Evolutionary conservation across 92 coral and sea anemone genomes (phyloP), one percentile per base, ranked within the genome.

Genomic region (Chrysogorgia sp.): DNA sequence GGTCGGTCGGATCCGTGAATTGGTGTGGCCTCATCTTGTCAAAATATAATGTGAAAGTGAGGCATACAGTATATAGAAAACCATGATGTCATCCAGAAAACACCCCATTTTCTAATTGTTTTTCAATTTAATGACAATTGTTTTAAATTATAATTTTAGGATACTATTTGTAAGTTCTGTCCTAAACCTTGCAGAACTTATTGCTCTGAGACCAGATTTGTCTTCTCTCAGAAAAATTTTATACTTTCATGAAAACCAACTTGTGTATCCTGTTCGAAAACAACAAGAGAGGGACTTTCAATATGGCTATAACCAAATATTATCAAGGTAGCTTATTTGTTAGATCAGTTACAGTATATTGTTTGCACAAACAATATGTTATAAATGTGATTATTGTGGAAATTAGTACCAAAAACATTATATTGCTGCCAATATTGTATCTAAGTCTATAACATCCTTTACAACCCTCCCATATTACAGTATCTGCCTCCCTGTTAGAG

Each of bases 261-360:
- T 92, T 26, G 86, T 92, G 48, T 92, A 92, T 74, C 97, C 97
- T 52, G 97, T 92, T 12, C 72, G 93, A 63, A 92, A 92, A 69
- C 97, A 92, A 58, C 92, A 92, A 32, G 97, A 92, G 19, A 86
- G 97, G 74, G 97, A 92, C 66, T 92, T 92, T 76, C 96, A 92
- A 43, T 92, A 86, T 90, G 97, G 97, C 34, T 92, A 92, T 74
- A 92, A 90, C 76, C 97, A 92, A 80, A 76, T 92, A 35, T 35
- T 90, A 34, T 92, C 97, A 45, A 85, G 97, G 97, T 92, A 82
- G 70, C 87, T 35, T n/a, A n/a, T n/a, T 2, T 32, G 23, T 19
- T 20, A 30, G 26, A 59, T 5, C 23, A 5, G 26, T 59, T 1
- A 4, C 20, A 20, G 13, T 59, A 20, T 21, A n/a, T 30, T 25